A percentile compares a stretch with the other conserved stretches of the same genome.
These are phyloP conservation scores for Oryctes rhinoceros DNA, from an alignment of 1,140 invertebrate genomes.

Conservation along the genomic window DNA sequence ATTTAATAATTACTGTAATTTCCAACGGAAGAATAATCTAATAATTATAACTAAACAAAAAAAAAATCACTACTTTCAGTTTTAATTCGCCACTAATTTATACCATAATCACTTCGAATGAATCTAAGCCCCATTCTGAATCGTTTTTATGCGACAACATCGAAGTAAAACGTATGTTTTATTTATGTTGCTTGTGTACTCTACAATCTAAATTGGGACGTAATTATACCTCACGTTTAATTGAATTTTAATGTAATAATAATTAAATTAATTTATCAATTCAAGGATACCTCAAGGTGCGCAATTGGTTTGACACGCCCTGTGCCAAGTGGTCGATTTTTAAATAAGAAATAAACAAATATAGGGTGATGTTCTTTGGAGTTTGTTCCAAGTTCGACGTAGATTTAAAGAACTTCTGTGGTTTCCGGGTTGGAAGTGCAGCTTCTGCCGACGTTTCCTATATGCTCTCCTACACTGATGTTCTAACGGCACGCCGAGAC, in stretches of 20 bases:
- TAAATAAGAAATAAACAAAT: background rate
- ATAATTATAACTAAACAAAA: constrained; percentile 27
- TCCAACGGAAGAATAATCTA: constrained; percentile 33
- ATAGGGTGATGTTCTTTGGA: background rate
- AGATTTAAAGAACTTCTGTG: too few relatives aligned
- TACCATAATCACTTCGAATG: background rate
- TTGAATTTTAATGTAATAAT: background rate
- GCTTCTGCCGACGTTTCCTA: too few relatives aligned
- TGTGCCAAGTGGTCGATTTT: background rate
- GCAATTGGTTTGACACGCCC: background rate
- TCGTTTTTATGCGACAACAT: background rate
- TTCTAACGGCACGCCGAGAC: too few relatives aligned
- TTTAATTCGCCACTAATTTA: constrained; percentile 6
- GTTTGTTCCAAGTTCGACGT: too few relatives aligned
- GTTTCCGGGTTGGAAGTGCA: too few relatives aligned
- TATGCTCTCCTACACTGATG: too few relatives aligned
- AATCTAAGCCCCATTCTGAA: background rate
- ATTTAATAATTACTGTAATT: constrained; percentile 33
- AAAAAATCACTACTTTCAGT: background rate
- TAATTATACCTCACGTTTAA: background rate
- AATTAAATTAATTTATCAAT: background rate
- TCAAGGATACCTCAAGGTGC: background rate
- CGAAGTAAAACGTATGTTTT: constrained; percentile 2
- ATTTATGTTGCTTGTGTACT: background rate
- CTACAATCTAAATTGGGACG: background rate